Evolutionary conservation across 1,140 invertebrate genomes (phyloP).

Genomic region (roundworm (Caenorhabditis elegans)): DNA sequence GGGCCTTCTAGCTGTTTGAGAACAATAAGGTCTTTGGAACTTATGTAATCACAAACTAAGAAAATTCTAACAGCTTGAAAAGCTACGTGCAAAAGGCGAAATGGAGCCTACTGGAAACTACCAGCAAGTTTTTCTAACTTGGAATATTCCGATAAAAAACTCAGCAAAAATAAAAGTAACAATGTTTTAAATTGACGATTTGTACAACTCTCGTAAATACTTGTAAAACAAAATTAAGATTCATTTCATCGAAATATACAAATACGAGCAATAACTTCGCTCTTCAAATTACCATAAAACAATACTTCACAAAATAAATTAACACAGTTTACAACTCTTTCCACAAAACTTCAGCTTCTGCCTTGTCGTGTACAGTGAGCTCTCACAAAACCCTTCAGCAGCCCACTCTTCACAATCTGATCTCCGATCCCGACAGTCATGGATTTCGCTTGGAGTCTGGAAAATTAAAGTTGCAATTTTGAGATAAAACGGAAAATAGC

Average conservation of each 20-base stretch:
- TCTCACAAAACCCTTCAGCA: slow-evolving; percentile 45
- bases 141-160: no score
- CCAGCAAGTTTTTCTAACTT: no score
- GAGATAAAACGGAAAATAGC: background rate
- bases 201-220: no score
- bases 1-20: no score
- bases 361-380: slow-evolving; percentile 35
- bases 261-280: slow-evolving; percentile 17
- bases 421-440: slow-evolving; percentile 42
- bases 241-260: slow-evolving; percentile 28
- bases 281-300: background rate
- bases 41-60: no score
- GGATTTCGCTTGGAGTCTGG: background rate
- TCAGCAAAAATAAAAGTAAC: no score
- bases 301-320: background rate
- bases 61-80: no score
- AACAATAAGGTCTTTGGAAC: no score
- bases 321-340: slow-evolving; percentile 47
- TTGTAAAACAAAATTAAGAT: background rate
- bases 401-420: slow-evolving; percentile 49
- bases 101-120: no score
- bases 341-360: slow-evolving; percentile 47
- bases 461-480: background rate
- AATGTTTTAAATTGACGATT: no score
- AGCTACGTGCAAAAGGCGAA: no score